Percentiles rank a stretch among this genome's conserved stretches.
These are phyloP conservation scores for Apodemus sylvaticus DNA, from an alignment of 2,113 vertebrate species.

Conservation along the genomic window DNA sequence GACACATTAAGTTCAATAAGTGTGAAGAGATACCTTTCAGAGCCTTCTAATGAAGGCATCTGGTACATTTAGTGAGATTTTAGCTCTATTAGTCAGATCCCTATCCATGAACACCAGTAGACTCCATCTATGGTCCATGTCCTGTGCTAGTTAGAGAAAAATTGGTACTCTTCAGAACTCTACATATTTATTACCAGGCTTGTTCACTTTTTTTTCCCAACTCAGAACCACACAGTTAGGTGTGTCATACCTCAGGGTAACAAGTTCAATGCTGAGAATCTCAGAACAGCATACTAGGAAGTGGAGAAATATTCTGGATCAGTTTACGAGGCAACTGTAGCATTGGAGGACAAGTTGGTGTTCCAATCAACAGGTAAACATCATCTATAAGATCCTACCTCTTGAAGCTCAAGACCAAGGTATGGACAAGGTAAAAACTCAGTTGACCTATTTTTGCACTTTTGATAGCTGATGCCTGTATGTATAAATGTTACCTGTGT, in stretches of 20 bases:
- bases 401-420: background rate
- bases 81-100: background rate
- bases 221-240: background rate
- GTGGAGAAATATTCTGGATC: background rate
- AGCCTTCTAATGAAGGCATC: background rate
- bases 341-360: background rate
- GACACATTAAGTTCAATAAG: background rate
- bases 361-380: background rate
- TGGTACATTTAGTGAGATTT: background rate
- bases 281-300: background rate
- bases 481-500: no score
- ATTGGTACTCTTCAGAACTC: background rate
- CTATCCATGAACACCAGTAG: background rate
- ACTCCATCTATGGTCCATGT: background rate
- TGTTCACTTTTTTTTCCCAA: background rate
- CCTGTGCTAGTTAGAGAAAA: background rate
- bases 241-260: background rate
- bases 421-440: background rate
- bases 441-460: background rate
- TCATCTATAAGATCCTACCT: background rate
- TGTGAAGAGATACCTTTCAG: background rate
- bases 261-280: background rate
- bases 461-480: background rate
- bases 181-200: background rate
- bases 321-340: background rate